Conservation (phyloP, 2,113 vertebrate species). For the Microcebus jonahi region DNA sequence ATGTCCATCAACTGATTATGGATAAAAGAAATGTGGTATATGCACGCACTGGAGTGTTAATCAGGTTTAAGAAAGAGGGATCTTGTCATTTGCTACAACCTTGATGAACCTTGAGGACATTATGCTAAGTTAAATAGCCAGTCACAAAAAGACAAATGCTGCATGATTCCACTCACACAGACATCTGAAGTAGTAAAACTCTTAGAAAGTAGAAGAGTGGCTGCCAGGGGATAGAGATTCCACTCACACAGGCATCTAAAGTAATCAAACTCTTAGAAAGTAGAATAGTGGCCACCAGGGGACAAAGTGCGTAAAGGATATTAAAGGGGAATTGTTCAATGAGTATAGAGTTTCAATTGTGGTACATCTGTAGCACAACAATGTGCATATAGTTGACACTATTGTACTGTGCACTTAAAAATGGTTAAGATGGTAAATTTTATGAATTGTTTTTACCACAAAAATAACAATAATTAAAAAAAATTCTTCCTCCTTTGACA, state of each 20-base stretch:
- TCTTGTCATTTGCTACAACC: neutral
- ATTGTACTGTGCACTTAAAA: neutral
- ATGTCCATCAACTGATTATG: neutral
- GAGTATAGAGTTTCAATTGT: neutral
- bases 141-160: neutral
- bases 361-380: neutral
- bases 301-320: accelerated
- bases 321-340: neutral
- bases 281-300: neutral
- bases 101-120: neutral
- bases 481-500: neutral
- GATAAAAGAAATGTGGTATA: neutral
- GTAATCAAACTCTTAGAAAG: neutral
- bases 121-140: neutral
- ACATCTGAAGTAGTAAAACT: no score
- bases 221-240: no score
- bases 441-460: neutral
- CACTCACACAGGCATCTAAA: neutral
- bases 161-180: neutral
- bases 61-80: neutral
- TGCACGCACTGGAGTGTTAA: neutral
- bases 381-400: neutral
- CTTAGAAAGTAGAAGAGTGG: no score
- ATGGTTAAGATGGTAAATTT: neutral
- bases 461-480: neutral